Conservation (phyloP, 2,797 vertebrate genomes). For the Heteromormyrus szaboi region DNA sequence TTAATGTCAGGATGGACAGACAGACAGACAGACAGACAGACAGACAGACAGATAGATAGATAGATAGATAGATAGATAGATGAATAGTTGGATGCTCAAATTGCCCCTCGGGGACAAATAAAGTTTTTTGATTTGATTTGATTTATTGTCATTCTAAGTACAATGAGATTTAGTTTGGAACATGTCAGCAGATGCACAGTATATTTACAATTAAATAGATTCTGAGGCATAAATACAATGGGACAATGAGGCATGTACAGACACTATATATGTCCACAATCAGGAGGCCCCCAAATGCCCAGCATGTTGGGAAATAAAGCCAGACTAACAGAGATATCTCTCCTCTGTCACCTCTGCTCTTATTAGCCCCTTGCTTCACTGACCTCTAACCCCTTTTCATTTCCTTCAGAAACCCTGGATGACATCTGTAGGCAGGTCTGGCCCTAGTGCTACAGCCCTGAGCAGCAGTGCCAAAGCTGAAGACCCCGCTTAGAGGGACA, state of each 20-base stretch:
- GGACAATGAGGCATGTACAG: neutral
- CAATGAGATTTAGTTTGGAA: neutral
- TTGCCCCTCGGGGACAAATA: no score
- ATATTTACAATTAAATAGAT: neutral
- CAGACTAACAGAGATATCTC: conserved; percentile 28
- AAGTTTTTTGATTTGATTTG: no score
- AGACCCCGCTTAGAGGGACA: neutral
- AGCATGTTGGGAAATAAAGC: conserved; percentile 7
- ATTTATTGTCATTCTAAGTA: neutral
- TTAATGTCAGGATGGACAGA: conserved; percentile 39
- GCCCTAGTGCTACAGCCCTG: neutral
- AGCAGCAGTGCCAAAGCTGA: neutral
- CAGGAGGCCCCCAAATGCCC: conserved; percentile 43
- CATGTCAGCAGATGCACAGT: neutral
- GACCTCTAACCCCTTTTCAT: conserved; percentile 39
- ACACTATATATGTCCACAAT: neutral
- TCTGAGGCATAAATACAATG: neutral
- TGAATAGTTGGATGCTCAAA: no score
- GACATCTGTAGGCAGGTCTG: conserved; percentile 26
- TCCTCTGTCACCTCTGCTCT: conserved; percentile 35
- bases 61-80: no score
- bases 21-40: no score
- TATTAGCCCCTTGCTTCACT: conserved; percentile 51
- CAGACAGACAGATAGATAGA: no score
- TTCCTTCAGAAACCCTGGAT: conserved; percentile 39